These are phyloP conservation scores for Nymphalis urticae DNA, from an alignment of 2,888 invertebrate species.

Conservation along the genomic window DNA sequence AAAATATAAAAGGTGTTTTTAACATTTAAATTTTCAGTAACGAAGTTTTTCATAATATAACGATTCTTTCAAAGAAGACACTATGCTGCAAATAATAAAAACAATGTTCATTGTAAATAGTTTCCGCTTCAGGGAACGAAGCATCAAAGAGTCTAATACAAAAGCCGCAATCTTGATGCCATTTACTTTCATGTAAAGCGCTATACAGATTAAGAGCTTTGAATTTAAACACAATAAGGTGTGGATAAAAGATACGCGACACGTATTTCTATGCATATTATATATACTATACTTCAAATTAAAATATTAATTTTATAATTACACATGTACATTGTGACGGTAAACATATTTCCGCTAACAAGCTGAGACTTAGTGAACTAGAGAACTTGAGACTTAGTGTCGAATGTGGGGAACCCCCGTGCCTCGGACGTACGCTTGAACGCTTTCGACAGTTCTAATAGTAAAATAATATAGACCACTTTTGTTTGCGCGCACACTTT, in stretches of 20 bases:
- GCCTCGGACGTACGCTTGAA: too few relatives aligned
- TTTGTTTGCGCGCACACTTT: too few relatives aligned
- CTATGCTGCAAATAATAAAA: neutral
- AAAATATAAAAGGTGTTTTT: too few relatives aligned
- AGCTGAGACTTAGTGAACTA: too few relatives aligned
- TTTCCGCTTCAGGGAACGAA: conserved; percentile 17
- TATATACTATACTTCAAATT: too few relatives aligned
- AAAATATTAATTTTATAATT: too few relatives aligned
- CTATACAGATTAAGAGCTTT: neutral
- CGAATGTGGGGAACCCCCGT: too few relatives aligned
- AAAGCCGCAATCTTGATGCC: conserved; percentile 23
- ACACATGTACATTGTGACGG: too few relatives aligned
- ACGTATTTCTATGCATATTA: neutral
- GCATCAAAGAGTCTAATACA: conserved; percentile 20
- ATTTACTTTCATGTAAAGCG: conserved; percentile 29
- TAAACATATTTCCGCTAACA: too few relatives aligned
- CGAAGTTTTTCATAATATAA: neutral
- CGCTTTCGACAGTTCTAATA: too few relatives aligned
- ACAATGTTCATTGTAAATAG: conserved; percentile 18
- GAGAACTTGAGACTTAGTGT: too few relatives aligned
- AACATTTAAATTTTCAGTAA: neutral
- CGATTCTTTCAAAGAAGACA: neutral
- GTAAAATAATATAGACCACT: too few relatives aligned
- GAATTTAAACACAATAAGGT: neutral
- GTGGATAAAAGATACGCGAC: neutral